A percentile compares a stretch with the other conserved stretches of the same genome.
phyloP scores from a whole-genome alignment of 37 sponge, comb jelly and placozoan species.

The Halisarca cf. caerulea region DNA sequence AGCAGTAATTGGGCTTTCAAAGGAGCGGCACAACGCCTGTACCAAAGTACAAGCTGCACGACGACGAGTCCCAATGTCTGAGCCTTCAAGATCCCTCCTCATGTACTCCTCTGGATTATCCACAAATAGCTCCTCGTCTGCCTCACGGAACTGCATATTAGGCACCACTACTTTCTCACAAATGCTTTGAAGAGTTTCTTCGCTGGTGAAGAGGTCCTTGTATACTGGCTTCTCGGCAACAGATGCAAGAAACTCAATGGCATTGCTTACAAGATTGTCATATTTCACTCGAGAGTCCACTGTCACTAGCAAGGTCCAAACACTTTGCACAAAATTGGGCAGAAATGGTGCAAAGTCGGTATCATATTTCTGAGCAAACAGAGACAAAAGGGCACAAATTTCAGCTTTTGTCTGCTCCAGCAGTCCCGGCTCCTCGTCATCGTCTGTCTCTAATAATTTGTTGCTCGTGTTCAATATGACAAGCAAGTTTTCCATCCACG shows the following conservation, averaged over 20 bases:
- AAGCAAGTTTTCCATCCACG: slow-evolving; percentile 92
- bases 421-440: slow-evolving; percentile 86
- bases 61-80: slow-evolving; percentile 95
- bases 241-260: slow-evolving; percentile 95
- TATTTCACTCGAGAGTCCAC: slow-evolving; percentile 87
- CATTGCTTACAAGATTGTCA: slow-evolving; percentile 89
- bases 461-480: slow-evolving; percentile 76
- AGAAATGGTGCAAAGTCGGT: slow-evolving; percentile 89
- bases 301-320: slow-evolving; percentile 90
- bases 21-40: slow-evolving; percentile 79
- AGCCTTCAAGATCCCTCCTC: slow-evolving; percentile 92
- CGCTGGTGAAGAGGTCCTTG: slow-evolving; percentile 85
- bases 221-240: slow-evolving; percentile 89
- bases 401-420: slow-evolving; percentile 93
- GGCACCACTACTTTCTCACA: slow-evolving; percentile 96
- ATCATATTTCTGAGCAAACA: slow-evolving; percentile 99
- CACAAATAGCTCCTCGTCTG: slow-evolving; percentile 97
- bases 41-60: slow-evolving; percentile 95
- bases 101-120: slow-evolving; percentile 98
- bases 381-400: slow-evolving; percentile 81
- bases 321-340: slow-evolving; percentile 84
- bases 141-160: slow-evolving; percentile 81
- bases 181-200: slow-evolving; percentile 74
- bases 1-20: slow-evolving; percentile 81
- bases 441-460: slow-evolving; percentile 84